Conservation (phyloP, 2,797 vertebrate species). For the Nasua narica region DNA sequence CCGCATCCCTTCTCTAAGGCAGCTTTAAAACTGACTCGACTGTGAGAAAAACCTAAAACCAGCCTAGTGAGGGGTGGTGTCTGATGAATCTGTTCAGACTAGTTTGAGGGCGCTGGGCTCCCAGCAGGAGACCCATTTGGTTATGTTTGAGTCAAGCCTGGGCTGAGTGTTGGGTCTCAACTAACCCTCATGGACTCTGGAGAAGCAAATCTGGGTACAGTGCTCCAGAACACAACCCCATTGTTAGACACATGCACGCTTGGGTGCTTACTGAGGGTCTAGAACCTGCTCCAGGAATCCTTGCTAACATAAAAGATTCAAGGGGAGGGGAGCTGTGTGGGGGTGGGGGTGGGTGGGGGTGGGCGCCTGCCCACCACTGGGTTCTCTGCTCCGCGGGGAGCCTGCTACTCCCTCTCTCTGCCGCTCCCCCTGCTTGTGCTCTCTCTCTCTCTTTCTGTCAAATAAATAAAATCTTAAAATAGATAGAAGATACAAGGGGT, state of each 20-base stretch:
- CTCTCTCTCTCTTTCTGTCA: too few relatives aligned
- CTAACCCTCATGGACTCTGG: not conserved
- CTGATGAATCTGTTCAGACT: not conserved
- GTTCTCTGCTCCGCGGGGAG: too few relatives aligned
- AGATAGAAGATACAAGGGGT: not conserved
- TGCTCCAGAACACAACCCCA: too few relatives aligned
- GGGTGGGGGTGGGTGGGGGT: too few relatives aligned
- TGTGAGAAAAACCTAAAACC: not conserved
- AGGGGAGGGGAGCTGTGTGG: too few relatives aligned
- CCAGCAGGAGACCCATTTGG: not conserved
- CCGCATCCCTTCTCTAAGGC: not conserved
- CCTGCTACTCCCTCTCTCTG: too few relatives aligned
- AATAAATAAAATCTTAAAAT: too few relatives aligned
- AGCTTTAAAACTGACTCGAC: not conserved
- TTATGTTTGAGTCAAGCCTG: not conserved
- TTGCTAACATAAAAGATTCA: not conserved
- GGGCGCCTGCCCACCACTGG: too few relatives aligned
- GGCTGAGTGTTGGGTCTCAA: not conserved
- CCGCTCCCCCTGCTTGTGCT: too few relatives aligned
- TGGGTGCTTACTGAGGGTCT: not conserved
- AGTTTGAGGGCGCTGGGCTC: not conserved
- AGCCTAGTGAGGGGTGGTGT: not conserved
- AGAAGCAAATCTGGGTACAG: not conserved
- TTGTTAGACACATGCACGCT: too few relatives aligned
- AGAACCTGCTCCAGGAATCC: not conserved